phyloP scores from a whole-genome alignment of 1,140 invertebrate species.

The Nephila pilipes region DNA sequence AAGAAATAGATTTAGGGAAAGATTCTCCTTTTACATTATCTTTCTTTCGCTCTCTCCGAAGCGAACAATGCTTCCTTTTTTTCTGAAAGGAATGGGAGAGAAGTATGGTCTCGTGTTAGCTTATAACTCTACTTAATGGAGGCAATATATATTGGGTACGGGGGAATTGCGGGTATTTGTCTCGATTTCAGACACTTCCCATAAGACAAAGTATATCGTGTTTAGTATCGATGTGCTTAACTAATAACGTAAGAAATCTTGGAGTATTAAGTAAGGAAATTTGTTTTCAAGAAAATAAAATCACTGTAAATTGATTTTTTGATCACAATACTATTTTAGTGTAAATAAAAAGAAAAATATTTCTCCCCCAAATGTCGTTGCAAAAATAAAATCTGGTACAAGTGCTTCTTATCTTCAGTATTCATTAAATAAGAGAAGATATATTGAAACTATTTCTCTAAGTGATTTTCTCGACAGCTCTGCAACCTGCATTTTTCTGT shows the following conservation, averaged over 20 bases:
- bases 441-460: no score
- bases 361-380: no score
- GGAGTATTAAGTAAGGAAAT: no score
- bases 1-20: slow-evolving; percentile 28
- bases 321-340: no score
- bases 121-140: neutral
- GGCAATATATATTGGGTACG: slow-evolving; percentile 9
- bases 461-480: no score
- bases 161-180: neutral
- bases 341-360: no score
- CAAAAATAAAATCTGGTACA: no score
- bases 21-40: slow-evolving; percentile 29
- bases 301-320: no score
- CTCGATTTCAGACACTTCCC: neutral
- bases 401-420: no score
- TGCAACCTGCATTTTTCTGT: no score
- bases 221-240: neutral
- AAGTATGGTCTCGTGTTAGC: neutral
- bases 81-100: neutral
- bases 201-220: neutral
- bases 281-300: no score
- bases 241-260: neutral
- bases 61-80: neutral
- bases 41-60: neutral
- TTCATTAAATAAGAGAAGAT: no score